Conservation (phyloP, 1,140 invertebrate species). For the Chironomus tepperi region DNA sequence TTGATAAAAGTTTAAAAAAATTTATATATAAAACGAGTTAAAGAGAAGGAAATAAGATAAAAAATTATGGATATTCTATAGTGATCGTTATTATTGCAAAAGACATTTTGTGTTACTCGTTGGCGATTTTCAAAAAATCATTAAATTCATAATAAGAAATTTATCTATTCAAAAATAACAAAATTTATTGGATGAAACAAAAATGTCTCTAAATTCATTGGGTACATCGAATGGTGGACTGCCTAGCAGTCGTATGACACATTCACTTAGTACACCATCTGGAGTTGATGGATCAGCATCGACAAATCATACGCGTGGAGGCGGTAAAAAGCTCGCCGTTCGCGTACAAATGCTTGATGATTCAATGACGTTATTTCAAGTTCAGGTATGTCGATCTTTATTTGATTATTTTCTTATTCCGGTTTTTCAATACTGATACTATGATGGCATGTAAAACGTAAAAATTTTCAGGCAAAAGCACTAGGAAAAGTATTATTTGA, state of each 20-base stretch:
- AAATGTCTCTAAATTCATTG: slow-evolving; percentile 17
- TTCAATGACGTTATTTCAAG: slow-evolving; percentile 80
- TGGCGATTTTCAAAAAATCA: slow-evolving; percentile 1
- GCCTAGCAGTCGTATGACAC: slow-evolving; percentile 53
- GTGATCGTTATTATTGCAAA: neutral
- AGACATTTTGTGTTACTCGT: neutral
- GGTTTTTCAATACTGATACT: neutral
- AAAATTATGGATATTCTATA: neutral
- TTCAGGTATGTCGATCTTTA: slow-evolving; percentile 53
- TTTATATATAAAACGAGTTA: neutral
- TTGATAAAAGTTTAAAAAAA: neutral
- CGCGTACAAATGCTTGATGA: slow-evolving; percentile 82
- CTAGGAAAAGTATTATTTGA: slow-evolving; percentile 88
- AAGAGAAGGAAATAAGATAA: neutral
- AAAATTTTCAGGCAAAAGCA: slow-evolving; percentile 80
- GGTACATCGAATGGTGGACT: slow-evolving; percentile 14
- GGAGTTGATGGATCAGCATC: slow-evolving; percentile 70
- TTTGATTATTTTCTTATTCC: neutral
- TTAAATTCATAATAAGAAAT: neutral
- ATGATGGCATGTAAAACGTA: neutral
- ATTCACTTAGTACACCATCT: slow-evolving; percentile 71
- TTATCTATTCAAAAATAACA: neutral
- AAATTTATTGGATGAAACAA: slow-evolving; percentile 3
- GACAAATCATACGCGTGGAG: slow-evolving; percentile 53
- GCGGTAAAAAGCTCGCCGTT: slow-evolving; percentile 78